phyloP scores from a whole-genome alignment of 2,888 invertebrate genomes.

The Mesorhabditis belari region DNA sequence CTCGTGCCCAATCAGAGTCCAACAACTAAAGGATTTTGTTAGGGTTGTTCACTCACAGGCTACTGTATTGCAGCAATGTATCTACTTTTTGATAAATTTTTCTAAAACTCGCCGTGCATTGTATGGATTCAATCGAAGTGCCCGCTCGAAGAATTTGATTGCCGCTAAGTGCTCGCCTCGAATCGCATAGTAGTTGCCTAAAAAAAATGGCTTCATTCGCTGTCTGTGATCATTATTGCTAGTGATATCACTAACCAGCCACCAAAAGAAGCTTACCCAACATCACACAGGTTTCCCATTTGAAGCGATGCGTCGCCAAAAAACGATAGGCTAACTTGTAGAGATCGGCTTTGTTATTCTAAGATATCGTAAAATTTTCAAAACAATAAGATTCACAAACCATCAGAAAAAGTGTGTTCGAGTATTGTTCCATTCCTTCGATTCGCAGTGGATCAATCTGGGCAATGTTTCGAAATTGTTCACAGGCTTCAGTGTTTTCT shows the following conservation, averaged over 20 bases:
- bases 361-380: neutral
- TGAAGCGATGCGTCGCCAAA: neutral
- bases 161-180: neutral
- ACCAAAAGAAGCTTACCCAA: neutral
- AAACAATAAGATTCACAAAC: neutral
- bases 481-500: neutral
- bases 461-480: neutral
- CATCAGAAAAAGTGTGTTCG: neutral
- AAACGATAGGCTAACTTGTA: neutral
- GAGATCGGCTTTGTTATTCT: neutral
- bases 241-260: no score
- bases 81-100: no score
- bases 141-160: neutral
- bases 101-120: neutral
- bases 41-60: no score
- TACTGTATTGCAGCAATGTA: no score
- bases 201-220: neutral
- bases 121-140: neutral
- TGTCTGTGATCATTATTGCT: no score
- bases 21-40: conserved; percentile 55
- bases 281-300: neutral
- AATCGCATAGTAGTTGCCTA: neutral
- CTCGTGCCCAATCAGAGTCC: conserved; percentile 97
- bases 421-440: neutral
- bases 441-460: neutral